These are phyloP conservation scores for Crax fasciolata DNA, from an alignment of 2,797 vertebrate species.

Conservation along the genomic window DNA sequence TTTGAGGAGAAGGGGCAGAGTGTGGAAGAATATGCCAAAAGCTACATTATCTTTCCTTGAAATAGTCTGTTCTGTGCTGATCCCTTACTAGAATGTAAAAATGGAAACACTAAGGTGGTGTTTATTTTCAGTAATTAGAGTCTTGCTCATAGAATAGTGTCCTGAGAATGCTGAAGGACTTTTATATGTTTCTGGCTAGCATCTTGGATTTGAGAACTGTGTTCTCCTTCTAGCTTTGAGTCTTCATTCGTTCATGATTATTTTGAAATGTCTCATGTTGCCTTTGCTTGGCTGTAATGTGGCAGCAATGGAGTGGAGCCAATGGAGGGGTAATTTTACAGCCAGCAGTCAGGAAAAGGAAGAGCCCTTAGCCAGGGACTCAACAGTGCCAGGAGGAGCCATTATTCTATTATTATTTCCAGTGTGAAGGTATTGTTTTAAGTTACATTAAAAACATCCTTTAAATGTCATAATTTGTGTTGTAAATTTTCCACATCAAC, in stretches of 20 bases:
- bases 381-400: conserved; percentile 49
- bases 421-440: conserved; percentile 69
- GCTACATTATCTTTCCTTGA: not conserved
- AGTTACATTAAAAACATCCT: conserved; percentile 72
- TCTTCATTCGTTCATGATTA: not conserved
- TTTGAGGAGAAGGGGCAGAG: not conserved
- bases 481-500: conserved; percentile 43
- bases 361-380: conserved; percentile 45
- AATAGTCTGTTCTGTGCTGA: not conserved
- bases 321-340: conserved; percentile 82
- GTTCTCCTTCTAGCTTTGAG: not conserved
- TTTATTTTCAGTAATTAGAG: not conserved
- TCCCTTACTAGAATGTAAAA: not conserved
- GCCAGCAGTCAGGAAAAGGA: conserved; percentile 82
- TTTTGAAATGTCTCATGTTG: not conserved
- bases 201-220: not conserved
- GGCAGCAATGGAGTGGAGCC: conserved; percentile 77
- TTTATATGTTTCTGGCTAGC: not conserved
- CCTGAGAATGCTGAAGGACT: not conserved
- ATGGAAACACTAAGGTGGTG: not conserved
- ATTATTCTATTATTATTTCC: conserved; percentile 75
- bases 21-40: not conserved
- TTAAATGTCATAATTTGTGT: conserved; percentile 41
- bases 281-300: conserved; percentile 70
- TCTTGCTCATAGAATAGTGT: not conserved